Evolutionary conservation across 1,140 invertebrate genomes (phyloP).

Genomic region (Camponotus pennsylvanicus): DNA sequence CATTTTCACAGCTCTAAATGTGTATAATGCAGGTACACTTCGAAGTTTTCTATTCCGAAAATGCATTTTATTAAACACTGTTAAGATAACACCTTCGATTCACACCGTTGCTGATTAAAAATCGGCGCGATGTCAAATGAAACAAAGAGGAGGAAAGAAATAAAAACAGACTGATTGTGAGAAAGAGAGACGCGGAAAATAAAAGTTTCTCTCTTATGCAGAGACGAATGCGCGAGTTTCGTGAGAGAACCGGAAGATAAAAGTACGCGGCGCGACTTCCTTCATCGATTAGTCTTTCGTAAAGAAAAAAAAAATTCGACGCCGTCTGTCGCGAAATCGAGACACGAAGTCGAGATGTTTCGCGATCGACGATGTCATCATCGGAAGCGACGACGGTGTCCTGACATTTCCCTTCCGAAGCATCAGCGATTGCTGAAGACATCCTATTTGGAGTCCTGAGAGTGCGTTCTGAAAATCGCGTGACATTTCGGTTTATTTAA

Average conservation of each 20-base stretch:
- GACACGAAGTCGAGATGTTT: not conserved
- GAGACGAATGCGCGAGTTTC: not conserved
- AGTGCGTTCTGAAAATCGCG: not conserved
- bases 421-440: constrained; percentile 8
- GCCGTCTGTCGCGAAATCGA: not conserved
- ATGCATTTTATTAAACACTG: not conserved
- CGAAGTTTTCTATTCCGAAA: not conserved
- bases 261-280: not conserved
- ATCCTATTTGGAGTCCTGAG: constrained; percentile 22
- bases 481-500: not conserved
- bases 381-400: constrained; percentile 34
- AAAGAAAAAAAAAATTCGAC: constrained; percentile 1
- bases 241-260: not conserved
- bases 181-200: constrained; percentile 24
- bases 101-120: constrained; percentile 8
- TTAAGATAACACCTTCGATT: constrained; percentile 21
- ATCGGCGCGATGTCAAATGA: not conserved
- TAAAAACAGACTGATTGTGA: constrained; percentile 1
- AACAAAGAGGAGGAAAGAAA: constrained; percentile 6
- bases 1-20: not conserved
- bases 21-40: not conserved
- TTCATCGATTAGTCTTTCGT: not conserved
- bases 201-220: constrained; percentile 49
- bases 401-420: constrained; percentile 11
- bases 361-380: constrained; percentile 2